A percentile compares a stretch with the other conserved stretches of the same genome.
Evolutionary conservation across 2,113 vertebrate genomes (phyloP).

Genomic region (Hemibagrus wyckioides): DNA sequence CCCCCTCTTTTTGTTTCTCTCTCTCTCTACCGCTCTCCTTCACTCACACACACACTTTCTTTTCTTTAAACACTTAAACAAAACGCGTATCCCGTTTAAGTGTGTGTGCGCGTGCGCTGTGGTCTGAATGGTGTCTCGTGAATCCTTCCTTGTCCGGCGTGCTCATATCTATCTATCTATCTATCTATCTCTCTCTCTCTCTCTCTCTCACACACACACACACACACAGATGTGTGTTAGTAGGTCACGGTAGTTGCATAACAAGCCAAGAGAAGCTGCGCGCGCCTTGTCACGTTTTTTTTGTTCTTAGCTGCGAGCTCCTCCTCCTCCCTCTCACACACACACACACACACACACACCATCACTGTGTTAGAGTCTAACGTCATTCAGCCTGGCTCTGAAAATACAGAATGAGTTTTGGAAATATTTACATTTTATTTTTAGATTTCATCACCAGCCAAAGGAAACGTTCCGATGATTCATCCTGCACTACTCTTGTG

Average conservation of each 20-base stretch:
- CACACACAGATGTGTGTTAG: constrained; percentile 9
- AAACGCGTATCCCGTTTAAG: not conserved
- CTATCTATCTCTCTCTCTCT: too few species aligned
- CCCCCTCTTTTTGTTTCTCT: constrained; percentile 56
- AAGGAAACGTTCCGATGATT: too few species aligned
- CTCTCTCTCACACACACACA: too few species aligned
- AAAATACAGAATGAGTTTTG: not conserved
- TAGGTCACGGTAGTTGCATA: not conserved
- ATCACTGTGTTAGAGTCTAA: too few species aligned
- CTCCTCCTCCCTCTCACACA: not conserved
- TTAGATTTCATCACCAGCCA: too few species aligned
- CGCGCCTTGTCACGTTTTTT: not conserved
- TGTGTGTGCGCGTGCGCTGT: not conserved
- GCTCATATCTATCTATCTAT: constrained; percentile 60
- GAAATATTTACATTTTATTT: too few species aligned
- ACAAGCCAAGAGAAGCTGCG: not conserved
- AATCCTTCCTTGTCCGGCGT: constrained; percentile 68
- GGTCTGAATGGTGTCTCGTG: not conserved
- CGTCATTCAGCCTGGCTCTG: not conserved
- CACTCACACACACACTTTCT: not conserved
- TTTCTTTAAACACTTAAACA: not conserved
- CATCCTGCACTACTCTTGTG: not conserved
- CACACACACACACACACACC: not conserved
- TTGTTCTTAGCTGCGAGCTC: not conserved
- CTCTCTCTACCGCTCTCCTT: constrained; percentile 42